Percentiles rank a stretch among this genome's conserved stretches.
These are phyloP conservation scores for Galendromus occidentalis DNA, from an alignment of 1,140 invertebrate species.

Conservation along the genomic window DNA sequence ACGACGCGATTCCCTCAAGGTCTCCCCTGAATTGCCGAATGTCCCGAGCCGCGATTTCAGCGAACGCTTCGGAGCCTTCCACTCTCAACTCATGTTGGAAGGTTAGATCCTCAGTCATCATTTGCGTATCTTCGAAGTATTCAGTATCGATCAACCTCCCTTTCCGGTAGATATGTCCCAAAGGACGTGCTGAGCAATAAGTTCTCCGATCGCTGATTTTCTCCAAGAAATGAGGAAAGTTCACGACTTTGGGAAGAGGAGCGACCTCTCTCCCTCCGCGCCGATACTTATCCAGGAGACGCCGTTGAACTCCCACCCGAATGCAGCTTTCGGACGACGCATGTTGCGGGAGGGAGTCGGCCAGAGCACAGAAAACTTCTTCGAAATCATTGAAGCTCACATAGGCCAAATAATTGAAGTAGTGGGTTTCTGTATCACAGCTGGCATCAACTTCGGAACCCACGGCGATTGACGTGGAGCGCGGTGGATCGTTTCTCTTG, in stretches of 20 bases:
- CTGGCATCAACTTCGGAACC: too few relatives aligned
- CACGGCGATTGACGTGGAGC: too few relatives aligned
- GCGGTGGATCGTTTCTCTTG: too few relatives aligned
- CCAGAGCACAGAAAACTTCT: not conserved
- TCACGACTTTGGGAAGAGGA: not conserved
- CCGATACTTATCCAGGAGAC: too few relatives aligned
- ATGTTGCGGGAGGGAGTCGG: not conserved
- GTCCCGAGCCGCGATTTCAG: not conserved
- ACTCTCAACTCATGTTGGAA: not conserved
- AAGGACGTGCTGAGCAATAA: not conserved
- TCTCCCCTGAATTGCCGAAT: not conserved
- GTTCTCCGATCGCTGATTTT: not conserved
- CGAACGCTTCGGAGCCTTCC: not conserved
- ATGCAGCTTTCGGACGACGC: not conserved
- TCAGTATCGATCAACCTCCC: not conserved
- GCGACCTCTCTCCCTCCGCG: not conserved
- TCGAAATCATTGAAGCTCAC: not conserved
- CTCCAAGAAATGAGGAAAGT: not conserved
- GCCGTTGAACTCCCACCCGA: too few relatives aligned
- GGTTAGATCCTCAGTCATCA: too few relatives aligned
- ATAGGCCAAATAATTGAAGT: not conserved
- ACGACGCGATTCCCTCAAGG: not conserved
- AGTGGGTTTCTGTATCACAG: not conserved
- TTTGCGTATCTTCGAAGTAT: not conserved
- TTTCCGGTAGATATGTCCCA: not conserved